Percentiles rank a stretch among this genome's conserved stretches.
Evolutionary conservation across 2,797 vertebrate species (phyloP).

Genomic region (Diceros bicornis): DNA sequence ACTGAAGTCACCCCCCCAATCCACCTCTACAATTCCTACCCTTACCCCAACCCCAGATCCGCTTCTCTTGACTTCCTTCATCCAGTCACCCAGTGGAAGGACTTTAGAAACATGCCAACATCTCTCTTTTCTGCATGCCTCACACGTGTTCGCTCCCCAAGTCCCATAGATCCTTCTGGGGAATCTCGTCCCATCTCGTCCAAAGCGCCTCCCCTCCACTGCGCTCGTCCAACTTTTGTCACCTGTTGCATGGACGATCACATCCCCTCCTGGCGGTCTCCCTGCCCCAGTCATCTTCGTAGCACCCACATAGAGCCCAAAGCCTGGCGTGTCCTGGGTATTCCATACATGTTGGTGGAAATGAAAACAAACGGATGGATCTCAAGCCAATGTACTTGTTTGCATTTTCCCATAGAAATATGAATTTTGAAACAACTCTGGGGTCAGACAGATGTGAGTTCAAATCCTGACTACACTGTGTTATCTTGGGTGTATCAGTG

Average conservation of each 20-base stretch:
- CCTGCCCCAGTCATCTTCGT: not conserved
- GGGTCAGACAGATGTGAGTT: not conserved
- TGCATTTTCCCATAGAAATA: not conserved
- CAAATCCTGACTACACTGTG: not conserved
- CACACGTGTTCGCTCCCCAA: not conserved
- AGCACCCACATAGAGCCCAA: fast-evolving
- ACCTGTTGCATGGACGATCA: fast-evolving
- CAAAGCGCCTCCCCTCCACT: fast-evolving
- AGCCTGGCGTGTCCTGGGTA: not conserved
- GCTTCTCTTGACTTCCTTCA: not conserved
- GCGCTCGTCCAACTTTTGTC: not conserved
- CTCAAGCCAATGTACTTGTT: not conserved
- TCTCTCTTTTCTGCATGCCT: fast-evolving
- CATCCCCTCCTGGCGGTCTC: fast-evolving
- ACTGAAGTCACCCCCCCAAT: not conserved
- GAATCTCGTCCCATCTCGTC: not conserved
- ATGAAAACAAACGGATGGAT: not conserved
- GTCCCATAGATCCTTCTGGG: not conserved
- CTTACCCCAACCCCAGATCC: not conserved
- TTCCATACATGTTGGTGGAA: not conserved
- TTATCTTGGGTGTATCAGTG: not conserved
- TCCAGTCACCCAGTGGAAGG: not conserved
- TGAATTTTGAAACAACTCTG: not conserved
- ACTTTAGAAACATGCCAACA: not conserved
- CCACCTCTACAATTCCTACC: no score